phyloP scores from a whole-genome alignment of 1,140 invertebrate species.

The Alviniconcha marisindica region DNA sequence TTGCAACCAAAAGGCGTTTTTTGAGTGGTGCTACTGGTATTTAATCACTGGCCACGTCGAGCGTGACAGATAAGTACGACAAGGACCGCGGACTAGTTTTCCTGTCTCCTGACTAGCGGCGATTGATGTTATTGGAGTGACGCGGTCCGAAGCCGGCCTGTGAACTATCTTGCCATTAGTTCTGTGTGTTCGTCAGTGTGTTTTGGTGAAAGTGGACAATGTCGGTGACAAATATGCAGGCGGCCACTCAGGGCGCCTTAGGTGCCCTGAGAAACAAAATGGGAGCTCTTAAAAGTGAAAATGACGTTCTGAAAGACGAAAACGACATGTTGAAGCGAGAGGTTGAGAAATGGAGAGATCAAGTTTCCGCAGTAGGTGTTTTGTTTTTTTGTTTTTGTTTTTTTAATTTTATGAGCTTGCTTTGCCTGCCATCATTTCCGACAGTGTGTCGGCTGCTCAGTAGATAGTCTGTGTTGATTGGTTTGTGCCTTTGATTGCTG shows the following conservation, averaged over 20 bases:
- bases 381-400: constrained; percentile 32
- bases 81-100: constrained; percentile 19
- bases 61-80: not conserved
- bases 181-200: constrained; percentile 36
- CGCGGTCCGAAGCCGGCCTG: constrained; percentile 34
- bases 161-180: constrained; percentile 37
- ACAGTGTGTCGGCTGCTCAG: not conserved
- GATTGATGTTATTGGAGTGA: constrained; percentile 34
- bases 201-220: constrained; percentile 33
- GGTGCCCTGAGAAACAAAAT: constrained; percentile 97
- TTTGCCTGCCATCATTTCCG: constrained; percentile 10
- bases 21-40: not conserved
- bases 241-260: constrained; percentile 51
- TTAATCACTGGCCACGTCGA: not conserved
- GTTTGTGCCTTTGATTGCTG: not conserved
- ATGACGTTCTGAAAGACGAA: constrained; percentile 95
- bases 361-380: constrained; percentile 79
- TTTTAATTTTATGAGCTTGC: constrained; percentile 10
- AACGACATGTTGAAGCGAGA: constrained; percentile 50
- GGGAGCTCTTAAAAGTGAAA: constrained; percentile 97
- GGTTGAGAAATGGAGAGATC: constrained; percentile 90
- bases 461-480: not conserved
- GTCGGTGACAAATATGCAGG: constrained; percentile 38
- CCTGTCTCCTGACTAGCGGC: constrained; percentile 2
- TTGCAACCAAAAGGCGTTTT: constrained; percentile 8